Evolutionary conservation across 2,797 vertebrate species (phyloP).

Genomic region (Bovichtus variegatus): DNA sequence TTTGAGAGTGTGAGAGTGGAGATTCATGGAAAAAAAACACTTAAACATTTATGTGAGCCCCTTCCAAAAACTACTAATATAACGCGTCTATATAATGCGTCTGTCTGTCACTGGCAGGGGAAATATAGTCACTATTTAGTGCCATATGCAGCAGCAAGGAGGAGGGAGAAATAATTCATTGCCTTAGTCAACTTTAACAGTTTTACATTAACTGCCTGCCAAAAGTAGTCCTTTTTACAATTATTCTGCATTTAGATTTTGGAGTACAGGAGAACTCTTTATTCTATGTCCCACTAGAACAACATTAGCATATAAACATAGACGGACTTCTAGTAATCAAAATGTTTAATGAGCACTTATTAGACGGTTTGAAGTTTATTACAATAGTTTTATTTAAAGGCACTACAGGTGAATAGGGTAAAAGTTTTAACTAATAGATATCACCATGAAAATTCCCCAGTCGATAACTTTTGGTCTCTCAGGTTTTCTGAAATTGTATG

Average conservation of each 20-base stretch:
- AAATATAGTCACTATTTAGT: neutral
- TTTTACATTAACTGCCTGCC: constrained; percentile 20
- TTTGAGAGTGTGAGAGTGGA: constrained; percentile 2
- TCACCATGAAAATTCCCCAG: too few species aligned
- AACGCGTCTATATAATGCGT: neutral
- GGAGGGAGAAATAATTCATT: neutral
- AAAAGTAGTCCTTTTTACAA: constrained; percentile 18
- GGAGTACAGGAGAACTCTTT: neutral
- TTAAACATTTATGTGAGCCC: neutral
- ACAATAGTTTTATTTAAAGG: too few species aligned
- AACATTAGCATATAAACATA: constrained; percentile 21
- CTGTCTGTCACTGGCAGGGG: neutral
- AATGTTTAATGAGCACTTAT: neutral
- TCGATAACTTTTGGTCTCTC: too few species aligned
- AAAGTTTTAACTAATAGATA: too few species aligned
- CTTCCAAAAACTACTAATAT: neutral
- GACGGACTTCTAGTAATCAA: constrained; percentile 2
- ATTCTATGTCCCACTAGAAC: neutral
- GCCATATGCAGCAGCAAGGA: constrained; percentile 8
- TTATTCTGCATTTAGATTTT: constrained; percentile 7
- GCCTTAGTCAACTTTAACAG: neutral
- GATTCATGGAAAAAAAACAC: constrained; percentile 10
- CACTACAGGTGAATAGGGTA: too few species aligned
- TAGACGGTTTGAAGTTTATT: neutral
- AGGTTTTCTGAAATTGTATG: too few species aligned